Conservation (phyloP, 1,140 invertebrate species). For the Rhagoletis zephyria region DNA sequence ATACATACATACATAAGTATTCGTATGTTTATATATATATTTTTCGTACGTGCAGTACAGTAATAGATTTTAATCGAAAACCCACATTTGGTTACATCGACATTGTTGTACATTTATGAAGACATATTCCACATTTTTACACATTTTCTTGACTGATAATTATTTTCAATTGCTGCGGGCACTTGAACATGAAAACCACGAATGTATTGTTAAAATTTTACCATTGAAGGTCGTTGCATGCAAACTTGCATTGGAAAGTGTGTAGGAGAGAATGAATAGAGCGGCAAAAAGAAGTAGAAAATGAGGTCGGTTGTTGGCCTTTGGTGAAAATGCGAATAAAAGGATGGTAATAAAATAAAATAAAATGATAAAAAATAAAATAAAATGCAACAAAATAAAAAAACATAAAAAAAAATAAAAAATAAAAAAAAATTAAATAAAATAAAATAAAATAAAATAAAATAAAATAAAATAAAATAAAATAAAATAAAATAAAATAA, state of each 20-base stretch:
- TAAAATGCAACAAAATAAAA: not conserved
- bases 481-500: not conserved
- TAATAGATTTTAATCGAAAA: too few relatives aligned
- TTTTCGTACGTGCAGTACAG: too few relatives aligned
- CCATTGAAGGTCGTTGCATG: slow-evolving; percentile 10
- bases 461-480: not conserved
- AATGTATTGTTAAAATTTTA: not conserved
- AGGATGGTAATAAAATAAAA: not conserved
- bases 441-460: not conserved
- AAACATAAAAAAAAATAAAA: not conserved
- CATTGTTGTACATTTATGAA: too few relatives aligned
- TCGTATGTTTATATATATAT: too few relatives aligned
- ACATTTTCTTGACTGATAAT: not conserved
- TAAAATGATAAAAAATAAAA: not conserved
- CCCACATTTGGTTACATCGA: not conserved
- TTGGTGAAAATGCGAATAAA: too few relatives aligned
- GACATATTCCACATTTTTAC: not conserved
- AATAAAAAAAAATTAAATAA: not conserved
- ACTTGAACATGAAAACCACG: slow-evolving; percentile 29
- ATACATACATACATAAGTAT: not conserved
- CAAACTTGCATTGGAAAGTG: not conserved
- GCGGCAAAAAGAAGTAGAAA: not conserved
- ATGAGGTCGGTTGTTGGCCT: not conserved
- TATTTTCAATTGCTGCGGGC: not conserved
- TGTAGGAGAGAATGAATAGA: not conserved